Conservation (phyloP, 2,888 invertebrate genomes). For the Trissolcus japonicus region DNA sequence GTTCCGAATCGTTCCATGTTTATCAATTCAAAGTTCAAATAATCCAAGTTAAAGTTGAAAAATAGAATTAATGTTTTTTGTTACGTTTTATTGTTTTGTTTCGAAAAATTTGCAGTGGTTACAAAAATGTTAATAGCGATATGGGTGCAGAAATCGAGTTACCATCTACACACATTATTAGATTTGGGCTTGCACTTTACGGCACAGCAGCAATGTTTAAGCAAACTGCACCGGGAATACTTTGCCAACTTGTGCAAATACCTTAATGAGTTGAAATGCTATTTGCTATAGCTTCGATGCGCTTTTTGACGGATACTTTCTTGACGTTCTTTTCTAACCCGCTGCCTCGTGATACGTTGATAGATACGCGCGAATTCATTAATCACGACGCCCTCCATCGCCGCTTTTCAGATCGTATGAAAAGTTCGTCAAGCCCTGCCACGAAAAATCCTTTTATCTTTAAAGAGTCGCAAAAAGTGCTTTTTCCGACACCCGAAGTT, state of each 20-base stretch:
- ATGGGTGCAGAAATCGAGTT: too few species aligned
- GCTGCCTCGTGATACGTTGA: conserved; percentile 9
- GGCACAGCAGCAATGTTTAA: conserved; percentile 1
- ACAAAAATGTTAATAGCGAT: too few species aligned
- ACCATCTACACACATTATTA: conserved; percentile 5
- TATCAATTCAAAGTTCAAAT: too few species aligned
- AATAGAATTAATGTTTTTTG: too few species aligned
- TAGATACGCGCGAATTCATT: conserved; percentile 37
- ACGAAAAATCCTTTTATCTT: conserved; percentile 42
- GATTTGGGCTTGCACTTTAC: conserved; percentile 16
- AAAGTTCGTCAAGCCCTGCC: conserved; percentile 41
- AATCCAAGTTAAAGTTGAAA: too few species aligned
- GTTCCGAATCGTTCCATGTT: too few species aligned
- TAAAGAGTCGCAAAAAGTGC: conserved; percentile 39
- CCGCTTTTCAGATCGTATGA: conserved; percentile 38
- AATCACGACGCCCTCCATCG: conserved; percentile 40
- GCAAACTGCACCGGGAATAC: conserved; percentile 11
- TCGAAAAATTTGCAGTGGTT: too few species aligned
- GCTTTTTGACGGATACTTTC: conserved; percentile 33
- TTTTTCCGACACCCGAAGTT: conserved; percentile 13
- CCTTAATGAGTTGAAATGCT: conserved; percentile 38
- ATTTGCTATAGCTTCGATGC: conserved; percentile 24
- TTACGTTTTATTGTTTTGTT: too few species aligned
- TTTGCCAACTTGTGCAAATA: conserved; percentile 18
- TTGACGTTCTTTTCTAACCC: conserved; percentile 21